These are phyloP conservation scores for Dufourea novaeangliae DNA, from an alignment of 1,140 invertebrate species.

Conservation along the genomic window DNA sequence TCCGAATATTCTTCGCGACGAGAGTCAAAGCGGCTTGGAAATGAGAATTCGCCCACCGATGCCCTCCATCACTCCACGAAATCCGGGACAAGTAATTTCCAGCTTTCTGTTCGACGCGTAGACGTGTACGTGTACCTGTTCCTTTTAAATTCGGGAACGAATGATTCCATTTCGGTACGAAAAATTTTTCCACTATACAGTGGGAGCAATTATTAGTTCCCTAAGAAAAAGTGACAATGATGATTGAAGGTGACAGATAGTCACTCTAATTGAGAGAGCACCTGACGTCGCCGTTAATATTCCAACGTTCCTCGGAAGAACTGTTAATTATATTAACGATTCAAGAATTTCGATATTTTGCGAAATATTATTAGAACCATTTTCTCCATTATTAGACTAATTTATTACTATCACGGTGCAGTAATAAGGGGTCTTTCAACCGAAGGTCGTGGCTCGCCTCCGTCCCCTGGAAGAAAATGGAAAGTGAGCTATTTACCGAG, in stretches of 20 bases:
- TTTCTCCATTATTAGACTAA: conserved; percentile 38
- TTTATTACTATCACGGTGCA: neutral
- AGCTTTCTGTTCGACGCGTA: neutral
- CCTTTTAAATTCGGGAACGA: neutral
- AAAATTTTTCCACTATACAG: too few relatives aligned
- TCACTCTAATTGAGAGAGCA: conserved; percentile 11
- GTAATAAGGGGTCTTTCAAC: conserved; percentile 7
- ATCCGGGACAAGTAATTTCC: neutral
- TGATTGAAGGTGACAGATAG: conserved; percentile 5
- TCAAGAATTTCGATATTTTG: conserved; percentile 7
- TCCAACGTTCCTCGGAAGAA: neutral
- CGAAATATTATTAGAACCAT: conserved; percentile 1
- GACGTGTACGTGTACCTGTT: neutral
- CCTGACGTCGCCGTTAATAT: neutral
- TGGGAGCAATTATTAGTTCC: neutral
- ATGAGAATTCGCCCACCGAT: conserved; percentile 25
- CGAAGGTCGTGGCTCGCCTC: neutral
- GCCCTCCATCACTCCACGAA: too few relatives aligned
- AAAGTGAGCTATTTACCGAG: conserved; percentile 17
- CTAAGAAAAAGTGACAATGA: neutral
- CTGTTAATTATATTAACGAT: conserved; percentile 31
- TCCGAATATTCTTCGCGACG: conserved; percentile 33
- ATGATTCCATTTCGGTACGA: neutral
- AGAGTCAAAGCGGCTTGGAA: neutral
- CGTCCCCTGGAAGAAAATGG: conserved; percentile 21